Percentiles rank a stretch among this genome's conserved stretches.
These are phyloP conservation scores for Chionoecetes opilio DNA, from an alignment of 1,140 invertebrate genomes.

Conservation along the genomic window DNA sequence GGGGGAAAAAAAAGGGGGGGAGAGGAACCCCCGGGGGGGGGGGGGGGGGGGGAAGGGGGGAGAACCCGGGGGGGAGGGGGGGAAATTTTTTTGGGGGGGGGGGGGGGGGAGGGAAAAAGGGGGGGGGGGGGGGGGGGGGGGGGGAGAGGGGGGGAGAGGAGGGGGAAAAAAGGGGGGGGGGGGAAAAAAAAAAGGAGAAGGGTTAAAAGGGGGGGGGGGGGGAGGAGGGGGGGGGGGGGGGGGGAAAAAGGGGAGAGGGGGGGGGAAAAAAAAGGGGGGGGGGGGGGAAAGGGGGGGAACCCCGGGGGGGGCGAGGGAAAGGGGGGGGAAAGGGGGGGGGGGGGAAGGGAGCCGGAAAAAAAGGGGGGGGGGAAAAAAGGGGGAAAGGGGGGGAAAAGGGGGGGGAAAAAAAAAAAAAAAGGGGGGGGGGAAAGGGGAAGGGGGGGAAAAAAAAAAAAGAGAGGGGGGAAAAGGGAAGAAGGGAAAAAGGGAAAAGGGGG, in stretches of 20 bases:
- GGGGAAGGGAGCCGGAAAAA: too few species aligned
- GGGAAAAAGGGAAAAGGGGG: not conserved
- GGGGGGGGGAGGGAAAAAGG: not conserved
- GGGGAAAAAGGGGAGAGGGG: too few species aligned
- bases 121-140: not conserved
- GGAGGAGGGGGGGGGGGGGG: too few species aligned
- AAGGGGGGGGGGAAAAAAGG: constrained; percentile 38
- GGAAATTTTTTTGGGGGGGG: too few species aligned
- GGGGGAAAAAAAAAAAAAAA: not conserved
- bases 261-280: constrained; percentile 34
- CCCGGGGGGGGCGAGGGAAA: too few species aligned
- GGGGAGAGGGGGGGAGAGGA: not conserved
- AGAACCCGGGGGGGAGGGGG: too few species aligned
- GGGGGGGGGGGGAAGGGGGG: not conserved
- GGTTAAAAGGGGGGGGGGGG: too few species aligned
- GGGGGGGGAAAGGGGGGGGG: not conserved
- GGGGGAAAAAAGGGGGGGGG: not conserved
- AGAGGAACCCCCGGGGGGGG: not conserved
- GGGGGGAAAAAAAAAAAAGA: not conserved
- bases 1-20: not conserved
- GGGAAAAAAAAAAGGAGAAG: too few species aligned
- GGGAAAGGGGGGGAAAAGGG: not conserved
- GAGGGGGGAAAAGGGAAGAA: not conserved
- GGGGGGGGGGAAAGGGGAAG: not conserved
- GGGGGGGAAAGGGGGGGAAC: too few species aligned